Percentiles rank a stretch among this genome's conserved stretches.
These are phyloP conservation scores for Eueides isabella DNA, from an alignment of 1,140 invertebrate genomes.

Conservation along the genomic window DNA sequence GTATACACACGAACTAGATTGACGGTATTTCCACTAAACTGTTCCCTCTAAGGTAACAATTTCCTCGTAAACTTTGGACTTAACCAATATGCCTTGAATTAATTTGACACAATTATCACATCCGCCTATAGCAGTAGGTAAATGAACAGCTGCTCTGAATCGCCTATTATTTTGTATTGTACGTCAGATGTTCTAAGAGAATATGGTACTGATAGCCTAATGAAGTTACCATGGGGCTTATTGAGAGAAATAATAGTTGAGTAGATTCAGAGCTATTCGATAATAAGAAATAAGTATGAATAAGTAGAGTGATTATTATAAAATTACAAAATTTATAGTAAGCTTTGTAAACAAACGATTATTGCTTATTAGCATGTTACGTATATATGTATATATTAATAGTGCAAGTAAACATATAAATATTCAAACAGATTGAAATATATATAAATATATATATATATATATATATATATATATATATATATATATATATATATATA, in stretches of 20 bases:
- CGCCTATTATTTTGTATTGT: conserved; percentile 1
- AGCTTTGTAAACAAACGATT: background rate
- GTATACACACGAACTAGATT: no score
- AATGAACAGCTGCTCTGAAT: conserved; percentile 7
- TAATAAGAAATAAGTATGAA: background rate
- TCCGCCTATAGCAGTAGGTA: conserved; percentile 3
- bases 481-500: no score
- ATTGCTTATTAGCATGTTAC: no score
- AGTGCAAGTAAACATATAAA: background rate
- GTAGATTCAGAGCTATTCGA: background rate
- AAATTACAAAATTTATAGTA: background rate
- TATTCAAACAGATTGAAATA: background rate
- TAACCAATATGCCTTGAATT: conserved; percentile 6
- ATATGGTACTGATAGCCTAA: background rate
- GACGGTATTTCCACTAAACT: background rate
- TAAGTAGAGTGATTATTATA: background rate
- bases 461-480: no score
- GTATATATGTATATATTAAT: background rate
- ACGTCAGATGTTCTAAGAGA: background rate
- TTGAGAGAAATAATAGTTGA: background rate
- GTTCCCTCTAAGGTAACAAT: background rate
- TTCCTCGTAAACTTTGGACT: conserved; percentile 7
- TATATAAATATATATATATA: no score
- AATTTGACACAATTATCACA: conserved; percentile 10
- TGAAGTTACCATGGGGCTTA: background rate